Evolutionary conservation across 30 jellyfish, hydroid and myxozoan genomes (phyloP), one percentile per base, ranked within the genome.

Genomic region (Turritopsis rubra): DNA sequence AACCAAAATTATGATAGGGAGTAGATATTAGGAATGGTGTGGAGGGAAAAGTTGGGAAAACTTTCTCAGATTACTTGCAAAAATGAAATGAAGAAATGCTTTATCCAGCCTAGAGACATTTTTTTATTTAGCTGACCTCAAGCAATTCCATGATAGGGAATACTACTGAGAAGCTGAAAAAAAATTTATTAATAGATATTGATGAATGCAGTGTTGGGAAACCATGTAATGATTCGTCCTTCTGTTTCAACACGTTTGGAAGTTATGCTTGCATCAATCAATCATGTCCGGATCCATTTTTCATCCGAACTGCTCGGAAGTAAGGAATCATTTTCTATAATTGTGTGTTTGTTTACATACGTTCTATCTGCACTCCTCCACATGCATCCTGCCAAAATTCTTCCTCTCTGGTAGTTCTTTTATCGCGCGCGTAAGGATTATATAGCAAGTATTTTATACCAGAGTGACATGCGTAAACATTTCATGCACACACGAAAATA

Each of bases 201-300:
- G 79, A 77, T 25, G 85, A 77, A 52, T 77, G 85, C 20, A 26
- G 71, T 22, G 22, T 53, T 13, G 30, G 77, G 8, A 77, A 29
- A 19, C 85, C 85, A 18, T 77, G 85, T 28, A 13, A 60, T 28
- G 72, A 52, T 24, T 53, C 75, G n/a, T 17, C 24, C 26, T 77
- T 77, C 29, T 77, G 85, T 60, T 77, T 77, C 75, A 77, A 77
- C 85, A 77, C 66, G 3, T 77, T 77, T 77, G 85, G 85, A 77
- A 29, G 73, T 24, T 77, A 16, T 29, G 85, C 85, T 22, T 77
- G 85, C 72, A 77, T 77, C 75, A 77, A 77, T 77, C 85, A 77
- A 77, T 29, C 85, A 0, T 77, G 85, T 18, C 85, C 85, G 0
- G 53, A 77, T 20, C 52, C 52, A 0, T 77, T 28, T 1, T 77